These are phyloP conservation scores for Drosophila melanosoma DNA, from an alignment of 2,888 invertebrate species.

Conservation along the genomic window DNA sequence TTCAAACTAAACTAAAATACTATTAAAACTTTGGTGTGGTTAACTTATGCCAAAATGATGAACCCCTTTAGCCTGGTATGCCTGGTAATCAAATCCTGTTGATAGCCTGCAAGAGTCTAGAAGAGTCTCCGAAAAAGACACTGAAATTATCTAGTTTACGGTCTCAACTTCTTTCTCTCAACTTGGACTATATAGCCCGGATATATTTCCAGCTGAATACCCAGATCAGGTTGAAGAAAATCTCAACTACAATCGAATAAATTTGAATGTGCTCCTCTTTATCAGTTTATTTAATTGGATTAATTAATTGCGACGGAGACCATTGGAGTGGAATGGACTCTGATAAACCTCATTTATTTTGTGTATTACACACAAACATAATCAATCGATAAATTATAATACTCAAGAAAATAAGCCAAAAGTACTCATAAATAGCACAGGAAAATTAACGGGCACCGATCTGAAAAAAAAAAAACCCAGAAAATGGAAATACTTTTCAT, in stretches of 20 bases:
- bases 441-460: background rate
- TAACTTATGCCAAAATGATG: background rate
- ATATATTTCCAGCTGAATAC: background rate
- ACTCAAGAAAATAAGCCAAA: background rate
- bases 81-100: background rate
- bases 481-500: conserved; percentile 37
- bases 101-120: background rate
- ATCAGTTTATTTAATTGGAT: background rate
- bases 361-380: background rate
- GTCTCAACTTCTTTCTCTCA: background rate
- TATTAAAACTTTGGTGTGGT: background rate
- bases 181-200: background rate
- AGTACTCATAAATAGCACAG: background rate
- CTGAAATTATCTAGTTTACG: background rate
- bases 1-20: background rate
- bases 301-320: background rate
- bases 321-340: background rate
- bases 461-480: background rate
- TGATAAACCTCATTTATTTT: background rate
- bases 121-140: background rate
- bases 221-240: background rate
- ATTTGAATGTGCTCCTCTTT: background rate
- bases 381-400: background rate
- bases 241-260: background rate
- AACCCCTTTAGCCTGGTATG: background rate